Percentiles rank a stretch among this genome's conserved stretches.
These are phyloP conservation scores for Yponomeuta malinellus DNA, from an alignment of 2,888 invertebrate species.

Conservation along the genomic window DNA sequence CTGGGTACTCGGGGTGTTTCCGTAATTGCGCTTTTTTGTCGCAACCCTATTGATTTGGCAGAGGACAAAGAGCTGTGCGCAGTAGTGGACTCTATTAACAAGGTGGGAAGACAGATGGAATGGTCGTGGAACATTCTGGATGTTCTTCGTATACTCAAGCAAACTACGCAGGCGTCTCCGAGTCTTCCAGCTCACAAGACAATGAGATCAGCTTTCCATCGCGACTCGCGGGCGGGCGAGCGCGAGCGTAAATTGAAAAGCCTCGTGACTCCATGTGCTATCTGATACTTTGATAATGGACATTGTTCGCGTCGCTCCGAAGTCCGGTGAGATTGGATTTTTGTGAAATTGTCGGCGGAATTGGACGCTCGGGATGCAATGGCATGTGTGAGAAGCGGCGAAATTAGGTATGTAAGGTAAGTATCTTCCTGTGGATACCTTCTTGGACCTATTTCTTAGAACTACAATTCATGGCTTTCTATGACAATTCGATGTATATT, in stretches of 20 bases:
- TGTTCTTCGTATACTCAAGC: no score
- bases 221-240: constrained; percentile 21
- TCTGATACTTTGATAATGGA: constrained; percentile 38
- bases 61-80: no score
- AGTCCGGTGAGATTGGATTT: constrained; percentile 9
- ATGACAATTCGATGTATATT: no score
- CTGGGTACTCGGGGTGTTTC: no score
- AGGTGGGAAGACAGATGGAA: no score
- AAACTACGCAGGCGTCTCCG: constrained; percentile 5
- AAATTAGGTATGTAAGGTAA: background rate
- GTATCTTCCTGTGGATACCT: no score
- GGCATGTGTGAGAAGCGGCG: background rate
- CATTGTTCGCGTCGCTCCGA: constrained; percentile 25
- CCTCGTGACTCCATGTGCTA: constrained; percentile 46
- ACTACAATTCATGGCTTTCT: no score
- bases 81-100: no score
- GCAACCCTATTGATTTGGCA: no score
- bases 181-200: background rate
- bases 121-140: no score
- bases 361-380: background rate
- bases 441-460: no score
- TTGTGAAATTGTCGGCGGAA: constrained; percentile 7
- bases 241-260: constrained; percentile 39
- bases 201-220: constrained; percentile 17
- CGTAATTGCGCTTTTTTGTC: no score